phyloP scores from a whole-genome alignment of 2,113 vertebrate genomes.

The Platichthys flesus region DNA sequence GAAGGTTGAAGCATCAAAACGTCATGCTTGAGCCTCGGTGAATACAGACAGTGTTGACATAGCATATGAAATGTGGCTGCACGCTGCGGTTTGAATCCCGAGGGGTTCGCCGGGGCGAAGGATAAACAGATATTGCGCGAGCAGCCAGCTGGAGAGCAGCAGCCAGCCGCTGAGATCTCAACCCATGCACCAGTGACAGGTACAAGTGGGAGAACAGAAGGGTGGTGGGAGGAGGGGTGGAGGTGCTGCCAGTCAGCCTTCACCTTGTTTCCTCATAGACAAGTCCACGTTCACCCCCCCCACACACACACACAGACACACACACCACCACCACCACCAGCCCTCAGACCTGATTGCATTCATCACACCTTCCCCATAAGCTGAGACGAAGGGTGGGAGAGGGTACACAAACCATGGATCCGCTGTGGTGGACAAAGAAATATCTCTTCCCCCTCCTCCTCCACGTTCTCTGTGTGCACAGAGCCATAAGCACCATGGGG shows the following conservation, averaged over 20 bases:
- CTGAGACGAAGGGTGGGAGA: constrained; percentile 38
- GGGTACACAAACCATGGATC: constrained; percentile 38
- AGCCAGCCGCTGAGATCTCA: neutral
- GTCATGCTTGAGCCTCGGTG: constrained; percentile 9
- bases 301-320: no score
- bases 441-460: constrained; percentile 14
- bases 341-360: constrained; percentile 56
- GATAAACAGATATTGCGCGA: constrained; percentile 53
- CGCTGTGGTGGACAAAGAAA: constrained; percentile 47
- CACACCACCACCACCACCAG: no score
- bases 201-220: constrained; percentile 33
- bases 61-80: constrained; percentile 20
- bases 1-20: no score
- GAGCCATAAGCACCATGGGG: constrained; percentile 58
- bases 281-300: neutral
- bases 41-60: constrained; percentile 11
- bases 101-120: constrained; percentile 9
- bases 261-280: constrained; percentile 49
- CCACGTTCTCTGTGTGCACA: constrained; percentile 42
- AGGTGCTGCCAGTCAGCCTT: constrained; percentile 50
- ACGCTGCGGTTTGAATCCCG: neutral
- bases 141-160: constrained; percentile 21
- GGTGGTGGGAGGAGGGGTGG: constrained; percentile 4
- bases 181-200: constrained; percentile 45
- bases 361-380: constrained; percentile 49